A percentile compares a stretch with the other conserved stretches of the same genome.
Conservation (phyloP, 2,797 vertebrate species). For the Bradypodion ventrale region DNA sequence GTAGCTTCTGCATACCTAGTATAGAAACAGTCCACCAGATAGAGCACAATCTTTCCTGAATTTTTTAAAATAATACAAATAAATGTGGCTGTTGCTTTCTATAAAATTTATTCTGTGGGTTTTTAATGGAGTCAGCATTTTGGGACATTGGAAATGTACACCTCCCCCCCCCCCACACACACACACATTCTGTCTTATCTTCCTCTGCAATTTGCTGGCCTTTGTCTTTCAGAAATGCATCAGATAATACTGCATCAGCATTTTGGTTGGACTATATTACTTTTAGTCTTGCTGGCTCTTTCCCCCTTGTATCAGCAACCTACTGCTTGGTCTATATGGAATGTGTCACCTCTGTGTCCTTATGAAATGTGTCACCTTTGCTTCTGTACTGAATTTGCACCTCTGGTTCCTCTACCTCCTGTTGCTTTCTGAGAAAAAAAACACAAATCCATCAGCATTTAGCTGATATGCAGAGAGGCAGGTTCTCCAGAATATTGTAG, state of each 20-base stretch:
- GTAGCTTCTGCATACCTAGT: neutral
- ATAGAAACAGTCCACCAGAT: neutral
- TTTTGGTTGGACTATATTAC: slow-evolving; percentile 13
- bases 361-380: too few relatives aligned
- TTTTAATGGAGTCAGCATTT: neutral
- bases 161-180: neutral
- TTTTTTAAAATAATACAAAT: neutral
- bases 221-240: neutral
- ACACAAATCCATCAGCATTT: too few relatives aligned
- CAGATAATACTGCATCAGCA: slow-evolving; percentile 15
- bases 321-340: neutral
- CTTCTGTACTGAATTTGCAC: neutral
- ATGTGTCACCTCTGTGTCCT: too few relatives aligned
- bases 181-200: neutral
- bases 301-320: neutral
- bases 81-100: slow-evolving; percentile 3
- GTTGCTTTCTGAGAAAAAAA: neutral
- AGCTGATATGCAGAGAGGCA: neutral
- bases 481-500: neutral
- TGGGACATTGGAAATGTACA: neutral
- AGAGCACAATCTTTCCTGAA: neutral
- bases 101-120: neutral
- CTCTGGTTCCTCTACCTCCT: neutral
- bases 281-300: neutral
- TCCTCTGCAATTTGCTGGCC: neutral